phyloP scores from a whole-genome alignment of 2,888 invertebrate species.

The Cantharis rustica region DNA sequence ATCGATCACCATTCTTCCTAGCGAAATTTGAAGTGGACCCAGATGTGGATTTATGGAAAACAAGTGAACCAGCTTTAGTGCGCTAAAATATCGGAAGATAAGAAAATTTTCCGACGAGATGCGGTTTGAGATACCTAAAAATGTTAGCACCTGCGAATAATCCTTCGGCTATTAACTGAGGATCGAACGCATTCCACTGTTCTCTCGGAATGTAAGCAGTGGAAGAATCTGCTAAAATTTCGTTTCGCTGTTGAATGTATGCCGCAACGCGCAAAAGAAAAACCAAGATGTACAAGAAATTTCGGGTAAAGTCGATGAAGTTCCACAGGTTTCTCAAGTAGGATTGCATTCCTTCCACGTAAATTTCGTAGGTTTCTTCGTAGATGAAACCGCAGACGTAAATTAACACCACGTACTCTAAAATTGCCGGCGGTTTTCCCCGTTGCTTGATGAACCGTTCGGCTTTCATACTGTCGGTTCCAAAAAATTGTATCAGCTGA shows the following conservation, averaged over 20 bases:
- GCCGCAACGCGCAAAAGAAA: conserved; percentile 71
- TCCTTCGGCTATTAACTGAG: conserved; percentile 90
- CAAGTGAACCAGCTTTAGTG: conserved; percentile 87
- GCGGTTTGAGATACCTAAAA: conserved; percentile 63
- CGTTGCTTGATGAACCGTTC: conserved; percentile 73
- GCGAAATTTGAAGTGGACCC: conserved; percentile 89
- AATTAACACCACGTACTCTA: conserved; percentile 81
- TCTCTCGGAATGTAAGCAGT: conserved; percentile 80
- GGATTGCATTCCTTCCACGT: conserved; percentile 81
- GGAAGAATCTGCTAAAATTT: conserved; percentile 69
- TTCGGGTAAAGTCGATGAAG: conserved; percentile 92
- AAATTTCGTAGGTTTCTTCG: conserved; percentile 92
- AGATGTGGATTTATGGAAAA: conserved; percentile 93
- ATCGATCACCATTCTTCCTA: conserved; percentile 88
- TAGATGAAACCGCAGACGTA: conserved; percentile 90
- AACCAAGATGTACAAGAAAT: conserved; percentile 81
- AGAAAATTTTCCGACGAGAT: conserved; percentile 13
- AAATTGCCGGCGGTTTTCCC: conserved; percentile 82
- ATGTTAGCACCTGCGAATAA: conserved; percentile 95
- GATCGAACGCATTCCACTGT: conserved; percentile 91
- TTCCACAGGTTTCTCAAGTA: conserved; percentile 96
- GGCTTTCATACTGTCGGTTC: conserved; percentile 70
- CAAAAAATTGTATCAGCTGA: conserved; percentile 72
- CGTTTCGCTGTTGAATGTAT: conserved; percentile 73
- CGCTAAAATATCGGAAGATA: conserved; percentile 61